Conservation (phyloP, 2,113 vertebrate genomes). For the Rhagologus leucostigma region DNA sequence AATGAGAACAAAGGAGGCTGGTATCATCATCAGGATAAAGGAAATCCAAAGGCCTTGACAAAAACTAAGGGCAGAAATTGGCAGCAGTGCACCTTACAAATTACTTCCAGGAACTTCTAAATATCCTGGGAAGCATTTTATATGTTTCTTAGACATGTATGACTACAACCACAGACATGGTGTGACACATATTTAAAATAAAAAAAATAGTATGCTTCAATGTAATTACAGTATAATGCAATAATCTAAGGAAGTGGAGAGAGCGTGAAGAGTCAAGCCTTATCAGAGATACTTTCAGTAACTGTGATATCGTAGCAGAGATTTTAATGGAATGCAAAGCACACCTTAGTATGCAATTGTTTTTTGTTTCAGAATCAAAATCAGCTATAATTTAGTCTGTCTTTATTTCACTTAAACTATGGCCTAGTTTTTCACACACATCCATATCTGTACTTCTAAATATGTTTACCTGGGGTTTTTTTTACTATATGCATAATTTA, state of each 20-base stretch:
- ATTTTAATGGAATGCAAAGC: background rate
- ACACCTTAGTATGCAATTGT: background rate
- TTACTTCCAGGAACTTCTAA: background rate
- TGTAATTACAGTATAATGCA: background rate
- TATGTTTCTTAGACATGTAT: background rate
- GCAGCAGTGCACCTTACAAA: background rate
- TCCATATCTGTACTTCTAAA: background rate
- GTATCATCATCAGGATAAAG: background rate
- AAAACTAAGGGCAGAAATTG: background rate
- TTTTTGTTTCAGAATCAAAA: background rate
- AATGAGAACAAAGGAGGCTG: background rate
- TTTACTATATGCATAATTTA: background rate
- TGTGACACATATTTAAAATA: background rate
- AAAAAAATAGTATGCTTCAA: background rate
- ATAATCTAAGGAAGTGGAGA: background rate
- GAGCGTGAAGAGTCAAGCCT: background rate
- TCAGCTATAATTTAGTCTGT: background rate
- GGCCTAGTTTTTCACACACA: background rate
- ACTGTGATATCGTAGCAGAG: background rate
- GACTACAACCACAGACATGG: background rate
- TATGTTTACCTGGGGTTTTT: background rate
- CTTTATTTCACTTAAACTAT: background rate
- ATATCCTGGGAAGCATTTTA: background rate
- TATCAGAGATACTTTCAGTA: background rate
- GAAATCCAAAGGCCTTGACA: background rate